Evolutionary conservation across 2,888 invertebrate genomes (phyloP).

Genomic region (Brenthis hecate): DNA sequence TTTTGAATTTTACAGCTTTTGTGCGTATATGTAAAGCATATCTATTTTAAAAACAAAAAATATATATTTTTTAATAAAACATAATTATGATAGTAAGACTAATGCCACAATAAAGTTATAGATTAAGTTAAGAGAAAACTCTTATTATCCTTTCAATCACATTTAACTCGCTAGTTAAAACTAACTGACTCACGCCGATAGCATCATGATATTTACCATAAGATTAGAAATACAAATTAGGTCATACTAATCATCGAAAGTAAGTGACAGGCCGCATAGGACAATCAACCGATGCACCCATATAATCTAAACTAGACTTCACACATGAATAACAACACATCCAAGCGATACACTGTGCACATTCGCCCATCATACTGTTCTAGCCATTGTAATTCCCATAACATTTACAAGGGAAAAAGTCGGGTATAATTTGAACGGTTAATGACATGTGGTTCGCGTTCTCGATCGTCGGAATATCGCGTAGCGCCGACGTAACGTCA

Average conservation of each 20-base stretch:
- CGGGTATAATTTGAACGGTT: slow-evolving; percentile 32
- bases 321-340: slow-evolving; percentile 61
- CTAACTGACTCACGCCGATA: slow-evolving; percentile 45
- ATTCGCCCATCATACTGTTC: slow-evolving; percentile 36
- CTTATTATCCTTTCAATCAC: no score
- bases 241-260: slow-evolving; percentile 64
- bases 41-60: no score
- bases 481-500: slow-evolving; percentile 60
- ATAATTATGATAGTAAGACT: no score
- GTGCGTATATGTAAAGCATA: no score
- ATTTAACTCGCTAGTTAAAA: no score
- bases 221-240: slow-evolving; percentile 47
- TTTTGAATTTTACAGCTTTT: no score
- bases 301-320: slow-evolving; percentile 60
- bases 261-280: slow-evolving; percentile 62
- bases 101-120: no score
- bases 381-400: slow-evolving; percentile 19
- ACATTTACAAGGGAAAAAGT: slow-evolving; percentile 22
- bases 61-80: no score
- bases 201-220: slow-evolving; percentile 53
- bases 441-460: slow-evolving; percentile 50
- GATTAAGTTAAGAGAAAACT: no score
- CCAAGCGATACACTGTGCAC: slow-evolving; percentile 63
- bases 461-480: slow-evolving; percentile 49
- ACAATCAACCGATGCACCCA: slow-evolving; percentile 69